Evolutionary conservation across 2,888 invertebrate species (phyloP).

Genomic region (Rotaria sp.): DNA sequence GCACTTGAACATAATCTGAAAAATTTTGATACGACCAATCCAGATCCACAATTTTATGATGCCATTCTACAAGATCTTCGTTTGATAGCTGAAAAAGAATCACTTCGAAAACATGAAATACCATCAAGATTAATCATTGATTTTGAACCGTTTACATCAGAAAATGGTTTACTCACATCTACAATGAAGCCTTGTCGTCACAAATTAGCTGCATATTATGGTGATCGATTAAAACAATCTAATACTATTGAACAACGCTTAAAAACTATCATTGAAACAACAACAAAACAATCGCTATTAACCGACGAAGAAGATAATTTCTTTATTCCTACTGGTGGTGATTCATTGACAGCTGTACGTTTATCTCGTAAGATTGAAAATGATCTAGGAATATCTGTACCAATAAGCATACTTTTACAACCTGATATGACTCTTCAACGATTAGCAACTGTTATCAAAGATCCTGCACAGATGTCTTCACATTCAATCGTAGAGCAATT

Average conservation of each 20-base stretch:
- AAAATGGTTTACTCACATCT: background rate
- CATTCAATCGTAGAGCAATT: background rate
- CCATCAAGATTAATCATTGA: background rate
- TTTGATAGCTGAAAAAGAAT: background rate
- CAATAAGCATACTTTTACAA: background rate
- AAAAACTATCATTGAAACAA: constrained; percentile 32
- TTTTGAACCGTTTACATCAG: background rate
- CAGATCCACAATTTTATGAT: background rate
- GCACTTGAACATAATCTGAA: background rate
- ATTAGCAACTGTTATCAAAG: background rate
- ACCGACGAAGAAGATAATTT: background rate
- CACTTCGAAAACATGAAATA: background rate
- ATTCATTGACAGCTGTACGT: background rate
- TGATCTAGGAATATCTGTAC: background rate
- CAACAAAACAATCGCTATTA: too few species aligned
- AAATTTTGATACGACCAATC: background rate
- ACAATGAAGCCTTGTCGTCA: background rate
- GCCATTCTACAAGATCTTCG: background rate
- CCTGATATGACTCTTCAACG: background rate
- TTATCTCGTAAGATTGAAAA: background rate
- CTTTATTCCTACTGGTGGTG: background rate
- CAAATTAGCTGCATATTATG: constrained; percentile 41
- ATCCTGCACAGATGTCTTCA: background rate
- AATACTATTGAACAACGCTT: background rate
- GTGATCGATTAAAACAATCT: constrained; percentile 36